Conservation (phyloP, 2,113 vertebrate genomes). For the Candoia aspera region DNA sequence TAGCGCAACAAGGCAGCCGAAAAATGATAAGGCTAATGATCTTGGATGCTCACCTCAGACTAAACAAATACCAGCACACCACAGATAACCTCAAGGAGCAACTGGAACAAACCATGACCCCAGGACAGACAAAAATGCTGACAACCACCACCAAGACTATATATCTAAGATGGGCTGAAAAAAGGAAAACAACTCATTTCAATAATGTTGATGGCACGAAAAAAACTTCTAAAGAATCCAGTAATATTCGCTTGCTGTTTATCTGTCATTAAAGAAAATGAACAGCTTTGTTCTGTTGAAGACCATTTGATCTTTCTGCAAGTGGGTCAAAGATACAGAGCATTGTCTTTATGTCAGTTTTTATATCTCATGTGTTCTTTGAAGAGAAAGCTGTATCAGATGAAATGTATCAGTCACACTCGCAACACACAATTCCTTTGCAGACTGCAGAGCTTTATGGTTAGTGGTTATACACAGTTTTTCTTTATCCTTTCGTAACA, state of each 20-base stretch:
- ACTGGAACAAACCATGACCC: too few species aligned
- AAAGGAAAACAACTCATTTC: not conserved
- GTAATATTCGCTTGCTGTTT: not conserved
- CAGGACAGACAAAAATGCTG: too few species aligned
- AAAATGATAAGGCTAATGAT: too few species aligned
- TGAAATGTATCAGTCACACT: not conserved
- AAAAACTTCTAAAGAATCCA: not conserved
- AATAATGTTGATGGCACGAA: not conserved
- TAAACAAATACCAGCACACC: too few species aligned
- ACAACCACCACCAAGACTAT: too few species aligned
- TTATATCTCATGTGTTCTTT: not conserved
- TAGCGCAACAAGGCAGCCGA: too few species aligned
- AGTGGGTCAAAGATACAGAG: not conserved
- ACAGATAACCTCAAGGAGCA: too few species aligned
- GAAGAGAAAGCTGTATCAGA: not conserved
- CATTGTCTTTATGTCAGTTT: not conserved
- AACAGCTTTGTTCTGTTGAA: not conserved
- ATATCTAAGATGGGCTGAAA: too few species aligned
- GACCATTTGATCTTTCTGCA: not conserved
- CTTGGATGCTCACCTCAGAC: too few species aligned
- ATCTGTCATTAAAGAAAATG: not conserved
- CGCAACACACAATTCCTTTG: not conserved
- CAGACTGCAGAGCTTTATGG: conserved; percentile 4
- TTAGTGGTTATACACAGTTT: conserved; percentile 6
- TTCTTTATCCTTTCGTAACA: conserved; percentile 5